phyloP scores from a whole-genome alignment of 2,888 invertebrate genomes.

The Pomacea canaliculata region DNA sequence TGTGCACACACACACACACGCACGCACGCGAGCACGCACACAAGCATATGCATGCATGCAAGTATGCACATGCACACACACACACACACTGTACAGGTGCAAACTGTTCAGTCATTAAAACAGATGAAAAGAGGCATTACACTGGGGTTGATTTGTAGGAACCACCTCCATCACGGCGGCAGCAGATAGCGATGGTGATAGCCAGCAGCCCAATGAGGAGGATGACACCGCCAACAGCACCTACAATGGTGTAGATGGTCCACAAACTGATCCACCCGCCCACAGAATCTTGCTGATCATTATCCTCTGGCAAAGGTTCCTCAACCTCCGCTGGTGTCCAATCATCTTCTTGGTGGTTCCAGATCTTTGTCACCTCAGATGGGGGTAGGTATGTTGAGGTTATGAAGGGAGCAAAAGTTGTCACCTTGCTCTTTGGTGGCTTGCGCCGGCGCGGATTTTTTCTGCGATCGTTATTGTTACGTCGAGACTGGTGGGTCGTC shows the following conservation, averaged over 20 bases:
- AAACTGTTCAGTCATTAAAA: background rate
- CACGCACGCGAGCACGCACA: background rate
- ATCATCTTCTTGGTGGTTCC: conserved; percentile 21
- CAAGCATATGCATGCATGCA: background rate
- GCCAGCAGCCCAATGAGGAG: conserved; percentile 57
- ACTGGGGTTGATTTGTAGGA: conserved; percentile 61
- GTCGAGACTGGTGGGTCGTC: conserved; percentile 17
- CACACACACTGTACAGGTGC: background rate
- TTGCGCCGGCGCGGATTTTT: conserved; percentile 31
- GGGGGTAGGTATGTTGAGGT: background rate
- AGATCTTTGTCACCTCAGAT: conserved; percentile 20
- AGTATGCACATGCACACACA: background rate
- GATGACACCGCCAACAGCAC: conserved; percentile 58
- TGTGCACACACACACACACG: background rate
- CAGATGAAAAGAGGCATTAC: conserved; percentile 18
- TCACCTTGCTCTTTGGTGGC: conserved; percentile 27
- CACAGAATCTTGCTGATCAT: background rate
- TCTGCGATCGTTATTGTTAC: conserved; percentile 14
- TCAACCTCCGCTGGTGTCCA: background rate
- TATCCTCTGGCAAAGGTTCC: conserved; percentile 3
- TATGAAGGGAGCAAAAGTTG: conserved; percentile 9
- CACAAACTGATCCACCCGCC: conserved; percentile 48
- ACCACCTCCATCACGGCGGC: conserved; percentile 46
- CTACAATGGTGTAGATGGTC: conserved; percentile 62
- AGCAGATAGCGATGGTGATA: conserved; percentile 58